Conservation (phyloP, 1,140 invertebrate genomes). For the Drosophila bocki region DNA sequence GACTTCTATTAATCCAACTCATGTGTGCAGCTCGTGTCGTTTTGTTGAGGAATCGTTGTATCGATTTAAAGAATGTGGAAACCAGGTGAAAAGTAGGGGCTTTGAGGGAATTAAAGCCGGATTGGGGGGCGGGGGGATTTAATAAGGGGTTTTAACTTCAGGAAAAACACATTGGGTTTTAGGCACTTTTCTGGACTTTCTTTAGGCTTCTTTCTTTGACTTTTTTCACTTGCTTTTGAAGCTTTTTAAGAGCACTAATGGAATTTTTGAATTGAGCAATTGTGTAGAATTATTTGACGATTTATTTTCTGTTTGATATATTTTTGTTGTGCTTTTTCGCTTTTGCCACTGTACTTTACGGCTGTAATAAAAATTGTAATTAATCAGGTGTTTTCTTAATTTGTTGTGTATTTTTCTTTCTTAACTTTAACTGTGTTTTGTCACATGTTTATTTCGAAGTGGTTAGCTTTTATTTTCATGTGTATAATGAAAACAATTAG, state of each 20-base stretch:
- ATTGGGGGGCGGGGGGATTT: background rate
- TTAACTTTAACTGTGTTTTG: background rate
- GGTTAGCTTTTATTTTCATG: background rate
- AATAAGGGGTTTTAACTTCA: conserved; percentile 49
- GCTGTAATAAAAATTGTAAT: conserved; percentile 2
- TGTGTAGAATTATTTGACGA: conserved; percentile 18
- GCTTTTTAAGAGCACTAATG: conserved; percentile 72
- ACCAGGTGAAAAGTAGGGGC: conserved; percentile 8
- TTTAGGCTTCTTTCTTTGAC: conserved; percentile 11
- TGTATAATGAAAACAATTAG: background rate
- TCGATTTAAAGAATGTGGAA: conserved; percentile 14
- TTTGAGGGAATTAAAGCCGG: conserved; percentile 37
- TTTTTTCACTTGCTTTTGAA: conserved; percentile 52
- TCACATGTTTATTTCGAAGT: background rate
- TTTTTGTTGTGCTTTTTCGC: conserved; percentile 12
- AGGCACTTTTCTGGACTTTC: conserved; percentile 50
- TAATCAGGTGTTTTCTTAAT: conserved; percentile 13
- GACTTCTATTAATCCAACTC: conserved; percentile 52
- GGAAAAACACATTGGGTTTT: conserved; percentile 57
- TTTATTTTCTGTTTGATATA: conserved; percentile 14
- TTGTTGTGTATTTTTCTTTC: background rate
- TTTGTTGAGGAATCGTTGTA: conserved; percentile 7
- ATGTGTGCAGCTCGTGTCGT: conserved; percentile 30
- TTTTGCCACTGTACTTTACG: background rate
- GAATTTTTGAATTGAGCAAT: conserved; percentile 56